Percentiles rank a stretch among this genome's conserved stretches.
These are phyloP conservation scores for Amia ocellicauda DNA, from an alignment of 2,113 vertebrate species.

Conservation along the genomic window DNA sequence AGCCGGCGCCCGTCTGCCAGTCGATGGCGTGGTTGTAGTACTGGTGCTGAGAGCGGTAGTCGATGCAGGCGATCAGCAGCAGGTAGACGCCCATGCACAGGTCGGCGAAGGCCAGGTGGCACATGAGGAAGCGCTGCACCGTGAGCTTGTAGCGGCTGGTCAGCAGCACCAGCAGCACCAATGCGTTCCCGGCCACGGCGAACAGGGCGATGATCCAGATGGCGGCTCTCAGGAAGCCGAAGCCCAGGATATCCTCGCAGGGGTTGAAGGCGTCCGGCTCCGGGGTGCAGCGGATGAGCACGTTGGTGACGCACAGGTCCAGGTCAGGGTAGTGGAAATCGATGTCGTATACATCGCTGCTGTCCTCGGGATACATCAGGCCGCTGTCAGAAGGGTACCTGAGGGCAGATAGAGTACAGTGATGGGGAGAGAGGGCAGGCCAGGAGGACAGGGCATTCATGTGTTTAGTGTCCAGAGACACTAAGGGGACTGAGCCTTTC, in stretches of 20 bases:
- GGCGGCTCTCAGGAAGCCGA: constrained; percentile 71
- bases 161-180: constrained; percentile 74
- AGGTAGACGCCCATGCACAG: constrained; percentile 91
- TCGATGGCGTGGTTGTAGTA: constrained; percentile 90
- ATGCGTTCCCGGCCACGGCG: constrained; percentile 76
- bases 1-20: constrained; percentile 85
- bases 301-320: constrained; percentile 57
- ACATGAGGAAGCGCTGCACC: constrained; percentile 86
- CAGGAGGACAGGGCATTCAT: too few species aligned
- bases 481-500: too few species aligned
- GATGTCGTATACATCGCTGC: constrained; percentile 32
- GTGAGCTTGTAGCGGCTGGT: constrained; percentile 79
- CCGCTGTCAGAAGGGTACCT: constrained; percentile 45
- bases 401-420: too few species aligned
- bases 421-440: too few species aligned
- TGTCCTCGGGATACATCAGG: constrained; percentile 4
- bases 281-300: constrained; percentile 71
- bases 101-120: constrained; percentile 86
- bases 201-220: constrained; percentile 84
- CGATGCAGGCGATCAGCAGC: constrained; percentile 82
- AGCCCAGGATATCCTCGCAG: constrained; percentile 89
- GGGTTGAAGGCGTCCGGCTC: constrained; percentile 85
- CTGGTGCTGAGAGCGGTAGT: constrained; percentile 72
- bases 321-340: constrained; percentile 58
- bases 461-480: constrained; percentile 13